phyloP scores from a whole-genome alignment of 2,888 invertebrate genomes.

The Chrysodeixis includens region DNA sequence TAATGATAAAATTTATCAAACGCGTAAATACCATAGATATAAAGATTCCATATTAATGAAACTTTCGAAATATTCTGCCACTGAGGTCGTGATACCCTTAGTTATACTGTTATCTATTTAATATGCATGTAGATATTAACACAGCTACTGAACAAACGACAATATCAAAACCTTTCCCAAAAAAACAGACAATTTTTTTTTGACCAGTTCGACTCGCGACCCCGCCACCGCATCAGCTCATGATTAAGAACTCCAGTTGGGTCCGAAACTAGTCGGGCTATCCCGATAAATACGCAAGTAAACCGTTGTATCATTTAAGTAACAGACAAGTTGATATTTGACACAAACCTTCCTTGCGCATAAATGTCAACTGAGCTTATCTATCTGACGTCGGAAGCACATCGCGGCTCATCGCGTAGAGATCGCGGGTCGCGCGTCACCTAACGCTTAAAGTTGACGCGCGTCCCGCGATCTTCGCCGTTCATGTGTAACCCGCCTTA shows the following conservation, averaged over 20 bases:
- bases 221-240: too few species aligned
- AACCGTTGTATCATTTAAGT: too few species aligned
- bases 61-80: not conserved
- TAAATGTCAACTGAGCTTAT: conserved; percentile 20
- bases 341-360: conserved; percentile 5
- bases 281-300: too few species aligned
- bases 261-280: too few species aligned
- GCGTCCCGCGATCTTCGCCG: too few species aligned
- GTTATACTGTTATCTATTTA: too few species aligned
- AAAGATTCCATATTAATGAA: not conserved
- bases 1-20: not conserved
- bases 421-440: conserved; percentile 31
- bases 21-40: not conserved
- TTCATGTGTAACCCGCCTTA: conserved; percentile 48
- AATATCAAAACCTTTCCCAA: not conserved
- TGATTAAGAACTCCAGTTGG: too few species aligned
- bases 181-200: too few species aligned
- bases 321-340: not conserved
- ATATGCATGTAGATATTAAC: too few species aligned
- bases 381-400: conserved; percentile 37
- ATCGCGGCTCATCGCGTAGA: conserved; percentile 35
- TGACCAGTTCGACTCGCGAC: too few species aligned
- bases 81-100: too few species aligned
- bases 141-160: not conserved
- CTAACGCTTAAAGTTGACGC: conserved; percentile 31